Evolutionary conservation across 2,797 vertebrate species (phyloP), one percentile per base, ranked within the genome.

Genomic region (Sylvia borin): DNA sequence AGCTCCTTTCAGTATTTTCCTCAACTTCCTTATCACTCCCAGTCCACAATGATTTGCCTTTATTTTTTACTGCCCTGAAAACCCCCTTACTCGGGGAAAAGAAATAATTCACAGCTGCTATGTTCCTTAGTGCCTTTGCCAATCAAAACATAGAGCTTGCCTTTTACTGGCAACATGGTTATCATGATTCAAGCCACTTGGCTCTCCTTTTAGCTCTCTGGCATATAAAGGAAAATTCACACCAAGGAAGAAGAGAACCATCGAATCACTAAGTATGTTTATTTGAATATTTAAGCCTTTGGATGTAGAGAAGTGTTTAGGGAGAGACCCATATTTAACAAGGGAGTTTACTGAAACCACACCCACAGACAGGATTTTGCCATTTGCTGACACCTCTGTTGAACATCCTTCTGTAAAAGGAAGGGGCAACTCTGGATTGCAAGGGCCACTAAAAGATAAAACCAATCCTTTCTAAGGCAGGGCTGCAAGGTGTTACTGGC

Each of bases 161-260:
- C 84, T 75, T 57, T 79, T 94, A 92, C 73, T 70, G 76, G 88
- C 43, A 96, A 71, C 27, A 16, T 82, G 78, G 22, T 84, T 94
- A 79, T 76, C 36, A 38, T 93, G 78, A 94, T 86, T 85, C 82
- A 84, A 60, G 51, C 43, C 78, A 60, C 36, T 97, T 97, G 89
- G 92, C 79, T 95, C 54, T 89, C 80, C 38, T 64, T 27, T 93
- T 65, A 77, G 53, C 43, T 93, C 79, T 92, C 34, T 92, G 95
- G 89, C 55, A 0, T 51, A 21, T 86, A 86, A 64, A 90, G 73
- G 50, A 96, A 96, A 96, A 92, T 88, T 93, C 86, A 88, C 94
- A 95, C 85, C 76, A 85, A 17, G 58, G 42, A 77, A 88, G 58
- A 79, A 76, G 65, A 82, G 94, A 92, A 88, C 26, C 42, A 62